Evolutionary conservation across 2,797 vertebrate genomes (phyloP).

Genomic region (Myotis findleyi): DNA sequence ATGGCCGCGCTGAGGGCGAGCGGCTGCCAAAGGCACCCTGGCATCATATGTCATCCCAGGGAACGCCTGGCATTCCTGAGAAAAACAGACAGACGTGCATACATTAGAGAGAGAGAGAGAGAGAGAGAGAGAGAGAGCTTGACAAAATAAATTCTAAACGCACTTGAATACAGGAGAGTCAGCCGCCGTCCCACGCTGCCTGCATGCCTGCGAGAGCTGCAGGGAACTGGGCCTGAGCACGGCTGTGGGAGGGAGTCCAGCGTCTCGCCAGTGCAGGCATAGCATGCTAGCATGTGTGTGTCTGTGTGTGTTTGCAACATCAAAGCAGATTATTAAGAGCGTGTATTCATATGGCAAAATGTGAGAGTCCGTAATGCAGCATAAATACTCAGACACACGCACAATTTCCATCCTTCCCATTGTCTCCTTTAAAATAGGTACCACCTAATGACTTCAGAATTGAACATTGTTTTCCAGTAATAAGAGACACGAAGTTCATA

Average conservation of each 20-base stretch:
- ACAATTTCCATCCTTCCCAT: constrained; percentile 36
- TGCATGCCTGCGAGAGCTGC: constrained; percentile 18
- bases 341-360: constrained; percentile 27
- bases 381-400: background rate
- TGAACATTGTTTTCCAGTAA: constrained; percentile 42
- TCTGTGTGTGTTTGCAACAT: background rate
- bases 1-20: background rate
- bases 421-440: background rate
- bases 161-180: background rate
- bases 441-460: constrained; percentile 14
- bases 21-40: constrained; percentile 54
- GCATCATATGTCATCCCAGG: constrained; percentile 20
- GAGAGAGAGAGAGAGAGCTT: background rate
- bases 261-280: background rate
- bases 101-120: background rate
- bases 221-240: background rate
- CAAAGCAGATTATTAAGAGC: constrained; percentile 52
- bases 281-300: background rate
- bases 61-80: constrained; percentile 31
- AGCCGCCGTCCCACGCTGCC: background rate
- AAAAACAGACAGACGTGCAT: constrained; percentile 26
- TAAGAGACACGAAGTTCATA: constrained; percentile 54
- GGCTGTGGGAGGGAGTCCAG: background rate
- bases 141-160: background rate
- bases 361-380: background rate